Base-by-base conservation (phyloP, 2,888 invertebrate genomes). In the Lomographa bimaculata region DNA sequence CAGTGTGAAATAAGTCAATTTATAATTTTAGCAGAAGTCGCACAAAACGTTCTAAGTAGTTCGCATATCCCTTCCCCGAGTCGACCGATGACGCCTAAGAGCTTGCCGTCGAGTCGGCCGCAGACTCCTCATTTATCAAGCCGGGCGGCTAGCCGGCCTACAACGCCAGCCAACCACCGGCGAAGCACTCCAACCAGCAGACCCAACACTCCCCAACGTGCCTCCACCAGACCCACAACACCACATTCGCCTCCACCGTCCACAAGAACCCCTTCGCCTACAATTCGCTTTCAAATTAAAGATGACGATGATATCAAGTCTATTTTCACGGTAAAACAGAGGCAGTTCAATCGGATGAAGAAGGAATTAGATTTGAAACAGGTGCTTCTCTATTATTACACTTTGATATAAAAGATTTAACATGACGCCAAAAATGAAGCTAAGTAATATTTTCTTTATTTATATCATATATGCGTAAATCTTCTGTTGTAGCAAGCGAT, bases 291-390 rank as follows among this genome's bases (percentile, higher is more conserved):
- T 3, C 10, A 28, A 17, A 0, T 25, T 1, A 37, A 42, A 14
- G 64, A 60, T 12, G 67, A 75, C n/a, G 68, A 71, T 3, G 68
- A 71, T 2, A 49, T 83, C 1, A 76, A 71, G 58, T 47, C 68
- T 1, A 43, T 58, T 2, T 84, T 69, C 36, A 38, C 43, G 3
- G 44, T 50, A 6, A 86, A 79, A 48, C 72, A 79, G 23, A 71
- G 66, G 47, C 69, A 79, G 57, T 86, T 82, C 50, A 70, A 72
- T 9, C 47, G 39, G 8, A 57, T 87, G 75, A 89, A 87, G 50
- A 87, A 77, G 50, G 87, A 87, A 43, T 58, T 89, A n/a, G 87
- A 89, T 57, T 46, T 86, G 14, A 87, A 85, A 64, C 89, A 89
- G 71, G 89, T 87, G 24, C 34, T 34, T 29, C 6, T 16, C 12